Evolutionary conservation across 2,113 vertebrate genomes (phyloP), one percentile per base, ranked within the genome.

Genomic region (Pterocles gutturalis): DNA sequence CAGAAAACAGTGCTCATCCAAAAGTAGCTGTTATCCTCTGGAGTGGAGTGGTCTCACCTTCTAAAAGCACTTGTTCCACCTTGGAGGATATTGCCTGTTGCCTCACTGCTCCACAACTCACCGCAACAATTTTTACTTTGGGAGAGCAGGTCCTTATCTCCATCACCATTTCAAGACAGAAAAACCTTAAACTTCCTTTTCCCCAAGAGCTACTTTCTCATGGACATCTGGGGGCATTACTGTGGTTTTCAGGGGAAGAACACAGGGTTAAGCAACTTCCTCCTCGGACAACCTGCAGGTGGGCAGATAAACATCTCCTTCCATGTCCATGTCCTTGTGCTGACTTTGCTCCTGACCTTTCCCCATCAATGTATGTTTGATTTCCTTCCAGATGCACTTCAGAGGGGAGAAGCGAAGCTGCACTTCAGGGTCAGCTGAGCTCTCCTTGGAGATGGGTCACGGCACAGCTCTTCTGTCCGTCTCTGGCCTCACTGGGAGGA

Each of bases 141-240:
- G 11, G 12, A 43, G 15, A 87, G 45, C n/a, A 61, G 9, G 6
- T 84, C 8, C 43, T 73, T 58, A 3, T 16, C 28, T 73, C 41
- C 43, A 31, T 28, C 43, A 33, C 26, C 11, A 38, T 17, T 83
- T 55, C 26, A 36, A 45, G 55, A 45, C 2, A 51, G n/a, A 65
- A 51, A 83, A 84, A 82, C 17, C 24, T 33, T 46, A 67, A 83
- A 60, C 1, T 7, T 51, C 7, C 5, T 29, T 94, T 77, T 46
- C 1, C 19, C 18, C 4, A 1, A 7, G 18, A 61, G 9, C 26
- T 29, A 19, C 13, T 73, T 66, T 26, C 57, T 1, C 4, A 3
- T 31, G 26, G 55, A 33, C 13, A 7, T 13, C 48, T 84, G 29
- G 36, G 11, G 33, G 4, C 1, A 2, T n/a, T 61, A 15, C 13